Evolutionary conservation across 2,888 invertebrate species (phyloP), one percentile per base, ranked within the genome.

Genomic region (Dioctria linearis): DNA sequence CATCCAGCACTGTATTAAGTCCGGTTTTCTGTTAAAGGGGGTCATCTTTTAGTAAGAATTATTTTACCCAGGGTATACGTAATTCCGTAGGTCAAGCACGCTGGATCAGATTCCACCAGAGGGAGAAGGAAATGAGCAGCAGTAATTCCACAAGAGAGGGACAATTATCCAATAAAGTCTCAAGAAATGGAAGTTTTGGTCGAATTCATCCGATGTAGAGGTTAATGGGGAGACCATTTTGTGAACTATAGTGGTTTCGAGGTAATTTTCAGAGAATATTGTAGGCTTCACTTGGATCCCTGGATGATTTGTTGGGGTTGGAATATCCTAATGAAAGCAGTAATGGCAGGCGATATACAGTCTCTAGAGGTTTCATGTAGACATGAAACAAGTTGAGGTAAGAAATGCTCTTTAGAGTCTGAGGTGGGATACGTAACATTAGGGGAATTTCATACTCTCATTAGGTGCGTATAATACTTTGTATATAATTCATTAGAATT

Each of bases 151-250:
- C 49, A 76, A 61, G 76, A 25, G 25, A 76, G 49, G 76, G 76
- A 76, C 76, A 76, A 76, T 76, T 76, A 76, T 76, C 76, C 76
- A 76, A 76, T 76, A 76, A 76, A 76, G 63, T 76, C 76, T 76
- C 63, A 76, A 76, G 76, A 63, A 76, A 57, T 46, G 76, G 61
- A 46, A 9, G 46, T 61, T 37, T 63, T 63, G 63, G 63, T 57
- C 63, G 63, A 76, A 61, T 49, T 40, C 39, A 39, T 59, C 63
- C 63, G 40, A 63, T 63, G 76, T 63, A 57, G 76, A 76, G 76
- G 63, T 63, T 76, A 76, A 76, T 76, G 76, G 76, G 63, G 37
- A 42, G 54, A 49, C 46, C 76, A 76, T 63, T 76, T 42, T 63
- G 39, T 46, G 37, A 49, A 43, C 49, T 37, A 51, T 76, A 63